These are phyloP conservation scores for Accipiter cooperii DNA, from an alignment of 2,113 vertebrate species.

Conservation along the genomic window DNA sequence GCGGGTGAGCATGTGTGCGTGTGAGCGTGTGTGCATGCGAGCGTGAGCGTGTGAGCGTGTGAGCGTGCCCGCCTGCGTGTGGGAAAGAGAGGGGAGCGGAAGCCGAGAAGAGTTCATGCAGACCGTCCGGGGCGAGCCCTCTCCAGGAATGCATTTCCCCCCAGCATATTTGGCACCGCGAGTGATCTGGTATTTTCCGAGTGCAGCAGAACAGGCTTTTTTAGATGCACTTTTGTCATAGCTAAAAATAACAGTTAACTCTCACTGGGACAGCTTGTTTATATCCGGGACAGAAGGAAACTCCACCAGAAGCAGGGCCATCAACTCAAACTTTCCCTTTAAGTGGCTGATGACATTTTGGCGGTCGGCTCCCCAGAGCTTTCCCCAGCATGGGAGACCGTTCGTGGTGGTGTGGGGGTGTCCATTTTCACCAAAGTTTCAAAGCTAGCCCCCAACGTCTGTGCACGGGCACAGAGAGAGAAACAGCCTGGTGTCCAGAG, in stretches of 20 bases:
- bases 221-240: slow-evolving; percentile 12
- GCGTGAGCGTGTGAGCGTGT: not conserved
- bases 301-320: not conserved
- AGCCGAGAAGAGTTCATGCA: not conserved
- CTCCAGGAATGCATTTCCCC: not conserved
- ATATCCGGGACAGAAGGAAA: not conserved
- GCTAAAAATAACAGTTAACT: slow-evolving; percentile 39
- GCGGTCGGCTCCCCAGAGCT: not conserved
- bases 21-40: too few relatives aligned
- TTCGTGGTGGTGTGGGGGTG: fast-evolving
- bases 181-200: slow-evolving; percentile 18
- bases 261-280: not conserved
- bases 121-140: not conserved
- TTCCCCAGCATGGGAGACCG: not conserved
- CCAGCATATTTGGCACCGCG: not conserved
- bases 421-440: not conserved
- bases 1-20: too few relatives aligned
- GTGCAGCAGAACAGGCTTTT: not conserved
- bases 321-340: not conserved
- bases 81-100: not conserved
- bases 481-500: not conserved
- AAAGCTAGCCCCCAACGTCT: not conserved
- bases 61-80: fast-evolving
- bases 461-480: not conserved
- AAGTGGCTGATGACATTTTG: not conserved